These are phyloP conservation scores for Aldabrachelys gigantea DNA, from an alignment of 2,113 vertebrate species.

Conservation along the genomic window DNA sequence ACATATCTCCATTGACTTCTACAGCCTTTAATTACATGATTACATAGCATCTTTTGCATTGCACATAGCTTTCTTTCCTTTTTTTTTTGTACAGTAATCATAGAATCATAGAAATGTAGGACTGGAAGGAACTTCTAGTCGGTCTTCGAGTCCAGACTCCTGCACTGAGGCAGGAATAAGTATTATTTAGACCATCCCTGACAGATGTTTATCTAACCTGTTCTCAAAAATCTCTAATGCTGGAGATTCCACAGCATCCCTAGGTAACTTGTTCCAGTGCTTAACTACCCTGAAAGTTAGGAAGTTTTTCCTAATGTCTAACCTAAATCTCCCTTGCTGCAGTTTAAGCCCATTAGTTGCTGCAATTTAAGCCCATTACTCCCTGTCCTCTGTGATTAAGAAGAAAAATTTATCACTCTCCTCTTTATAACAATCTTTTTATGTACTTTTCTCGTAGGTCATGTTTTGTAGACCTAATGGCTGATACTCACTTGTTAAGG, in stretches of 20 bases:
- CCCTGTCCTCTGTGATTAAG: background rate
- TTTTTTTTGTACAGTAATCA: background rate
- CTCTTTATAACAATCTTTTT: background rate
- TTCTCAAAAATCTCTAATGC: background rate
- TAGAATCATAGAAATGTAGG: background rate
- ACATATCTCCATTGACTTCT: background rate
- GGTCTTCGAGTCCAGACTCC: background rate
- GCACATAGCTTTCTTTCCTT: background rate
- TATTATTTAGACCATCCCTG: background rate
- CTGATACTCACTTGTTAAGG: fast-evolving
- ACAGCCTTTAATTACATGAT: background rate
- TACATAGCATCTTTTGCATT: background rate
- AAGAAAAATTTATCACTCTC: background rate
- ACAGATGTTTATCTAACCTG: background rate
- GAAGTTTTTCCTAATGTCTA: background rate
- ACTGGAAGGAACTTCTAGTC: background rate
- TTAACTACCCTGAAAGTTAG: background rate
- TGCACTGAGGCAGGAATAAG: background rate
- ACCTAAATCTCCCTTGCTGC: background rate
- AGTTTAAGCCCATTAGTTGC: background rate
- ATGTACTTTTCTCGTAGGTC: background rate
- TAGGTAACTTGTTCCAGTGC: background rate
- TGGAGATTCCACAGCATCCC: background rate
- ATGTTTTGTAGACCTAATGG: background rate
- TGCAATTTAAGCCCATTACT: background rate